Conservation (phyloP, 1,140 invertebrate genomes). For the Drosophila funebris region DNA sequence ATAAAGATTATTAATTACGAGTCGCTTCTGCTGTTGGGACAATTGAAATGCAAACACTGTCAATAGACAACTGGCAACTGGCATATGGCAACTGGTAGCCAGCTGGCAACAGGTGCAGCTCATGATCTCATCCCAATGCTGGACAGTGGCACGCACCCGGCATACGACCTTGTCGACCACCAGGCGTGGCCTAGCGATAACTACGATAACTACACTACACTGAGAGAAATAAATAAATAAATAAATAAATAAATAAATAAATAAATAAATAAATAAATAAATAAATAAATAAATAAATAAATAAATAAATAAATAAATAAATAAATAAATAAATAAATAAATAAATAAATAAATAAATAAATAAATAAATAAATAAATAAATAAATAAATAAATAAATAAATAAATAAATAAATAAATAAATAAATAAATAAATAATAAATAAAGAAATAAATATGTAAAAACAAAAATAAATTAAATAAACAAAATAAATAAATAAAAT, state of each 20-base stretch:
- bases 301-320: too few species aligned
- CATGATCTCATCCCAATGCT: conserved; percentile 63
- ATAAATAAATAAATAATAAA: too few species aligned
- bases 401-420: too few species aligned
- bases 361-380: too few species aligned
- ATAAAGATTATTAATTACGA: conserved; percentile 65
- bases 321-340: too few species aligned
- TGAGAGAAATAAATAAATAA: neutral
- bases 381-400: too few species aligned
- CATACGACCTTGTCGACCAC: conserved; percentile 59
- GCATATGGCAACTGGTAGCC: conserved; percentile 35
- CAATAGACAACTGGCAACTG: conserved; percentile 32
- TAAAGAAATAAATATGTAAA: too few species aligned
- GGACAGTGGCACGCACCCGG: conserved; percentile 58
- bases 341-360: too few species aligned
- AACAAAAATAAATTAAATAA: too few species aligned
- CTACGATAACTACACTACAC: too few species aligned
- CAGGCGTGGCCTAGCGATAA: conserved; percentile 5
- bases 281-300: neutral
- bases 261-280: neutral
- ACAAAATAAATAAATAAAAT: too few species aligned
- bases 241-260: neutral
- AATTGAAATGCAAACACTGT: conserved; percentile 69
- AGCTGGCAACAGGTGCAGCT: conserved; percentile 61
- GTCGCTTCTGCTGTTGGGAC: conserved; percentile 45